Conservation (phyloP, 2,113 vertebrate genomes). For the Oenanthe oenanthe region DNA sequence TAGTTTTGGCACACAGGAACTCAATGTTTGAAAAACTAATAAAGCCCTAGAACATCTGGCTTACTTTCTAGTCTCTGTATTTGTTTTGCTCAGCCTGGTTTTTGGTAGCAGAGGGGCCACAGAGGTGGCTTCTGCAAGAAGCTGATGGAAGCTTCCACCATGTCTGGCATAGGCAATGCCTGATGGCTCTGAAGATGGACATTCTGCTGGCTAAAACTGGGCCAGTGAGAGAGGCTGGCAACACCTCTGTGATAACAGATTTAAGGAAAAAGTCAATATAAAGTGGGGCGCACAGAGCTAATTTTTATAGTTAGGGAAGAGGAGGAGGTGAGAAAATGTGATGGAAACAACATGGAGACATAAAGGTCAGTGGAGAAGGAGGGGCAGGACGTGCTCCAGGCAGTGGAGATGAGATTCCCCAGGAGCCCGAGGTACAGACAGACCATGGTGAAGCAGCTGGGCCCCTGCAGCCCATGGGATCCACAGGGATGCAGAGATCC, state of each 20-base stretch:
- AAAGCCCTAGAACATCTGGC: neutral
- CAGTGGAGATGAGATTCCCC: neutral
- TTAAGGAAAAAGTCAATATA: neutral
- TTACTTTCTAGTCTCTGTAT: neutral
- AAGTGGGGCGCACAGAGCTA: neutral
- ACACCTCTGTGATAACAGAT: neutral
- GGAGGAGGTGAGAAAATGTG: neutral
- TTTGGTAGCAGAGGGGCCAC: neutral
- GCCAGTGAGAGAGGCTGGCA: neutral
- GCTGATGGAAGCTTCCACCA: neutral
- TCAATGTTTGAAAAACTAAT: neutral
- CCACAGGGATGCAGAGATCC: too few relatives aligned
- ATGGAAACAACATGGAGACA: too few relatives aligned
- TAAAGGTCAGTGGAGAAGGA: neutral
- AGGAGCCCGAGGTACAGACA: fast-evolving
- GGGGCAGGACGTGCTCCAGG: neutral
- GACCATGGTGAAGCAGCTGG: too few relatives aligned
- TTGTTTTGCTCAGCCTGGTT: neutral
- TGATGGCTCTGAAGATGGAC: neutral
- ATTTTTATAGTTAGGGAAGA: neutral
- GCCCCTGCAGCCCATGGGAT: too few relatives aligned
- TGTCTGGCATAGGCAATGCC: neutral
- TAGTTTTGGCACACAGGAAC: neutral
- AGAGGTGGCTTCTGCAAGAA: neutral
- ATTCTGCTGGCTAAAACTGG: neutral